Evolutionary conservation across 2,797 vertebrate genomes (phyloP).

Genomic region (Pseudochromis fuscus): DNA sequence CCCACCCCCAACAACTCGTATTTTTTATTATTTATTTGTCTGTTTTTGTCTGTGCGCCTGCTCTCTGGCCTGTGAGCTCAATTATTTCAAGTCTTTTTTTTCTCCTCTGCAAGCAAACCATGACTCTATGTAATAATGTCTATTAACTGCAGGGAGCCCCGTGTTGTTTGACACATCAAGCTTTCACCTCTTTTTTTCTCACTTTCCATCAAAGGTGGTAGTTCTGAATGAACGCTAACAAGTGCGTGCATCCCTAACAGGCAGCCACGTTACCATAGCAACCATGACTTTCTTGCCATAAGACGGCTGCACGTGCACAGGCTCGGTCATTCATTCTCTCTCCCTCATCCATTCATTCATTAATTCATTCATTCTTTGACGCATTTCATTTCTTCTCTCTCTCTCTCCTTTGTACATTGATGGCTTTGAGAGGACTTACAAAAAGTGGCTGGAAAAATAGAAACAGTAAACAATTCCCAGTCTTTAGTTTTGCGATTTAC

Average conservation of each 20-base stretch:
- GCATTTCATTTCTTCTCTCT: neutral
- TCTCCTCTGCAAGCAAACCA: neutral
- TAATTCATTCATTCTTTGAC: constrained; percentile 8
- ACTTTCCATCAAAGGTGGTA: neutral
- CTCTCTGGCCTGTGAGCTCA: neutral
- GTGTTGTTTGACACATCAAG: neutral
- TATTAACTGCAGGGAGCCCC: neutral
- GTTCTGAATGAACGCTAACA: neutral
- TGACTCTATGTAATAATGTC: neutral
- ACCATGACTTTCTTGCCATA: constrained; percentile 18
- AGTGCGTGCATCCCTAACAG: neutral
- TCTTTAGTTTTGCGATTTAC: neutral
- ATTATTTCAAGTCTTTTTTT: neutral
- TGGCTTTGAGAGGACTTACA: neutral
- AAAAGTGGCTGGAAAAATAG: neutral
- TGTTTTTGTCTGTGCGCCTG: constrained; percentile 21
- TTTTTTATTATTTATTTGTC: constrained; percentile 29
- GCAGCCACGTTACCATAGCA: constrained; percentile 58
- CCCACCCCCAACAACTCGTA: neutral
- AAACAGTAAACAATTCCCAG: too few relatives aligned
- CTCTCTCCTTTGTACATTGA: neutral
- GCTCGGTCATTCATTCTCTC: constrained; percentile 24
- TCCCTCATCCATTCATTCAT: constrained; percentile 35
- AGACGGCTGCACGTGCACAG: constrained; percentile 22
- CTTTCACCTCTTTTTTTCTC: neutral